Evolutionary conservation across 2,113 vertebrate genomes (phyloP), one percentile per base, ranked within the genome.

Genomic region (Ia io): DNA sequence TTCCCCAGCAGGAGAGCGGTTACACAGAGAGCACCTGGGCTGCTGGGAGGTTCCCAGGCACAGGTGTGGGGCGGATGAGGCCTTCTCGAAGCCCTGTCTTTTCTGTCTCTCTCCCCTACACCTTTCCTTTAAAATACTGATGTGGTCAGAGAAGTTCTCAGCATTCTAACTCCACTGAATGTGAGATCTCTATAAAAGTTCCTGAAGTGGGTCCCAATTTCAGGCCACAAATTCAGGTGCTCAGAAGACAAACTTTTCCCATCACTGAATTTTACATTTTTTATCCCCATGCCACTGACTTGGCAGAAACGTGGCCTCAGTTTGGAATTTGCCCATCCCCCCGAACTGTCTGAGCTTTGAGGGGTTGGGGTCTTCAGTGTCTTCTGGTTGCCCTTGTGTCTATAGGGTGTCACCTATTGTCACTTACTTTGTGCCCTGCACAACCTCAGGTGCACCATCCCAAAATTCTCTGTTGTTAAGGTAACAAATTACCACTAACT

Each of bases 121-220:
- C 17, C 16, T 91, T n/a, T 44, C 59, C 53, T 93, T 90, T 74
- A 69, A 87, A 90, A 82, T 10, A 51, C 40, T 76, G 40, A 63
- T 69, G 25, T 14, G 49, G 42, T 40, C 32, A 71, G 42, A 44
- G 42, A 35, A 14, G 0, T 32, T 32, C 30, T 89, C 40, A 67
- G 20, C 30, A 7, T 70, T 70, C 88, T 79, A 84, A 40, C 14
- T 30, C 71, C n/a, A 44, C 13, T 7, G 0, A 74, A 28, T 5
- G 11, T 20, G 40, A 83, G 22, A 37, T 49, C 37, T 84, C 78
- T 76, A 35, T 25, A 69, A 40, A 40, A 13, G 2, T 63, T 77
- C 59, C 11, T 14, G 13, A 44, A 56, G 9, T 61, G n/a, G 51
- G 11, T 32, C 35, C 35, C 84, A 35, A 23, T 37, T 37, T 63